Base-by-base conservation (phyloP, 2,888 invertebrate species). In the Cremastinae sp. region DNA sequence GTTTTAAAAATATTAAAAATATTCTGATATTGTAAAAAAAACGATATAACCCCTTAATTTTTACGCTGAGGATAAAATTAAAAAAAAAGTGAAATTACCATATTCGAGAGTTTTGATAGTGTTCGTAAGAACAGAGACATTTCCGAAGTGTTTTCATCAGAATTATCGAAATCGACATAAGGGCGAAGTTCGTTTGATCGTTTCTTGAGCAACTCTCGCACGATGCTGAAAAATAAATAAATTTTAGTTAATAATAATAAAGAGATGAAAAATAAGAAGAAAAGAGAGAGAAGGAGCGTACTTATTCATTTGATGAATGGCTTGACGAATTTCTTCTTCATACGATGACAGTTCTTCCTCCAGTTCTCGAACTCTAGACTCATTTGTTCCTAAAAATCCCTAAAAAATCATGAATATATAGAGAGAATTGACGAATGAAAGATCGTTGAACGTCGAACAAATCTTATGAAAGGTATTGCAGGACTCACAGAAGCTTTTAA, bases 401-500 rank as follows among this genome's bases (percentile, higher is more conserved):
- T 84, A 70, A 22, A 78, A 80, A 12, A 45, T n/a, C n/a, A 10
- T 45, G 14, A 4, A 12, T 7, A 62, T 49, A 47, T 8, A 0
- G 1, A 20, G 16, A 41, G 10, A 9, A 18, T 10, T 1, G 1
- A 3, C 4, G 34, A 28, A 53, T 22, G 3, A 28, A 20, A 9
- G 4, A 38, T n/a, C 12, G 16, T n/a, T n/a, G n/a, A n/a, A n/a
- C n/a, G n/a, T n/a, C n/a, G n/a, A n/a, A 28, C 5, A 34, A 53
- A 22, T 10, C 1, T 0, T 5, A 12, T 12, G 34, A 54, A 54
- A 34, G 12, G 0, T 2, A 45, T 12, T 45, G 22, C 16, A 51
- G 7, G 8, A 28, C 82, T 81, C 75, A 84, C 84, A 2, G 81
- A 82, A 58, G 83, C 83, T 78, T 82, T 82, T 36, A 84, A 78